phyloP scores from a whole-genome alignment of 2,888 invertebrate species.

The Noctua pronuba region DNA sequence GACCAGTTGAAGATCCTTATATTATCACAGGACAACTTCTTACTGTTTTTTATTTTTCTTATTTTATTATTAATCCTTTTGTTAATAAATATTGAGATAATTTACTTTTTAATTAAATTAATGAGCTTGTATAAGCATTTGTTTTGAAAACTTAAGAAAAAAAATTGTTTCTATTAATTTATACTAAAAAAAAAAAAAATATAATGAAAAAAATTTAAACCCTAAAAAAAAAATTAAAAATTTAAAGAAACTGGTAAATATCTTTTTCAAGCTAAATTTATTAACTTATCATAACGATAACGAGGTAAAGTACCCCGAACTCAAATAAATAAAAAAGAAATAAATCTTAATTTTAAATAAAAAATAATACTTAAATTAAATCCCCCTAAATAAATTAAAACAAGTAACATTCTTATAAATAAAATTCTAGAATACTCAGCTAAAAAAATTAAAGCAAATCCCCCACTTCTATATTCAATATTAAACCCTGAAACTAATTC shows the following conservation, averaged over 20 bases:
- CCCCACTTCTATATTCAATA: conserved; percentile 93
- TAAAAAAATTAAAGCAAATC: conserved; percentile 94
- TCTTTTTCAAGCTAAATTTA: conserved; percentile 92
- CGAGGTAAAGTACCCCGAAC: conserved; percentile 93
- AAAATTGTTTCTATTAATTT: conserved; percentile 91
- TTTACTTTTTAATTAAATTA: conserved; percentile 86
- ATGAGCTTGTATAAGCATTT: conserved; percentile 92
- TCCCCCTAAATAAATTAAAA: conserved; percentile 90
- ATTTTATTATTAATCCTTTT: conserved; percentile 90
- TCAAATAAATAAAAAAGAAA: conserved; percentile 92
- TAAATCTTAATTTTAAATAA: conserved; percentile 89
- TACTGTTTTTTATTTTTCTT: conserved; percentile 90
- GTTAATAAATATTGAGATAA: conserved; percentile 90
- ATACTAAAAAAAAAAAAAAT: conserved; percentile 85
- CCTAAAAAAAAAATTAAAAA: conserved; percentile 91
- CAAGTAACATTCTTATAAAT: conserved; percentile 92
- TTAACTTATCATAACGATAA: conserved; percentile 94
- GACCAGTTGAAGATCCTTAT: conserved; percentile 92
- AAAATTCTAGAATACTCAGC: conserved; percentile 93
- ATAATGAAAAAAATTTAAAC: conserved; percentile 85
- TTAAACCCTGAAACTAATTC: conserved; percentile 95
- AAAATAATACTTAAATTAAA: conserved; percentile 85
- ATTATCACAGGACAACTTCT: conserved; percentile 91
- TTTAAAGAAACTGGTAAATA: conserved; percentile 92
- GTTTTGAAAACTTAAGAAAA: conserved; percentile 93